Evolutionary conservation across 2,888 invertebrate species (phyloP), one percentile per base, ranked within the genome.

Genomic region (Andricus quercusramuli): DNA sequence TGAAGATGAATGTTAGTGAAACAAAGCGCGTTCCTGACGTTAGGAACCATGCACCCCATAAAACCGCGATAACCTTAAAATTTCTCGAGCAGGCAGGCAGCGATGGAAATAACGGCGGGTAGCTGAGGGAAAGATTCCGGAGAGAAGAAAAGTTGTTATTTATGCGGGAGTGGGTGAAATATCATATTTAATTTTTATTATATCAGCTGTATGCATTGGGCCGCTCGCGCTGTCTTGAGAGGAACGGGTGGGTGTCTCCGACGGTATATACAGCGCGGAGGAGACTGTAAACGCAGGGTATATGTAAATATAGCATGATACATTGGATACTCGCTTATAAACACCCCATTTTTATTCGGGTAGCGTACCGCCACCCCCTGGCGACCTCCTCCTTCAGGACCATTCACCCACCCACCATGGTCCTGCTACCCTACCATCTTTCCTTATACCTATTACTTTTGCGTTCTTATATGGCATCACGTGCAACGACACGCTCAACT

Each of bases 261-360:
- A 79, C 85, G 86, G 87, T 86, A 86, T 87, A 90, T 85, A 90
- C 37, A 37, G 37, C 37, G 37, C 37, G 85, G 88, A 88, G 85
- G 83, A 83, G 86, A 87, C 86, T 83, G 86, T 85, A 86, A 90
- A 90, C 85, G 89, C 85, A 86, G 87, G 89, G 85, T 91, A 89
- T 92, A 93, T 92, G 92, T 93, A 93, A 93, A 93, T 93, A 93
- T 87, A 88, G 87, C 88, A 89, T 93, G 92, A 92, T 93, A 92
- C 92, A 93, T 93, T 91, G 92, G 92, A 91, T 92, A 92, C 91
- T 91, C 90, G 90, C 90, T 92, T 92, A 92, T 93, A 93, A 93
- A 93, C 92, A 92, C 92, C 92, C 92, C 91, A 92, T 92, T 92
- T 92, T 92, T 92, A 92, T 92, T 92, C 92, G 90, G 87, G 83